Percentiles rank a stretch among this genome's conserved stretches.
Evolutionary conservation across 2,888 invertebrate genomes (phyloP).

Genomic region (Ferdinandea cuprea): DNA sequence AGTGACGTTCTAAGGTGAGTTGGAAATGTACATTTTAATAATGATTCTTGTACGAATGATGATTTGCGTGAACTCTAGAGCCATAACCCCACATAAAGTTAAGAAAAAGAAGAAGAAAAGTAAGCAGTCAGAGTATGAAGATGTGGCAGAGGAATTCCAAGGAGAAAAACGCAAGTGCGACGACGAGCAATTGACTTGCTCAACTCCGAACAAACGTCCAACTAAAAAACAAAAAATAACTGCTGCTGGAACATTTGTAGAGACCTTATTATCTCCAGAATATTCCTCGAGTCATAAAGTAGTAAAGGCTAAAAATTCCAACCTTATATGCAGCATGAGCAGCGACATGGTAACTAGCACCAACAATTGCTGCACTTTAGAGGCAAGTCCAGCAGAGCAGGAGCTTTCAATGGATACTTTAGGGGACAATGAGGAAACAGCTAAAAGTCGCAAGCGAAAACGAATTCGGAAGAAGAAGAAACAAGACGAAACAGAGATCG

Average conservation of each 20-base stretch:
- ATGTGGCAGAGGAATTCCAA: not conserved
- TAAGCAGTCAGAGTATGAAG: not conserved
- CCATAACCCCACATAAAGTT: conserved; percentile 9
- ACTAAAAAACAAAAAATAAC: conserved; percentile 12
- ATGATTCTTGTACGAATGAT: not conserved
- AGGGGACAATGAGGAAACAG: conserved; percentile 20
- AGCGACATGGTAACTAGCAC: conserved; percentile 18
- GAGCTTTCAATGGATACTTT: not conserved
- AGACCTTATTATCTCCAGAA: not conserved
- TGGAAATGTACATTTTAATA: not conserved
- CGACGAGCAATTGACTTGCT: conserved; percentile 14
- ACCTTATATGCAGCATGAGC: not conserved
- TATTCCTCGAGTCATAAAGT: not conserved
- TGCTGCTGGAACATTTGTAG: not conserved
- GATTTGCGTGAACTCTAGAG: not conserved
- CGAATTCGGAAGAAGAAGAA: conserved; percentile 36
- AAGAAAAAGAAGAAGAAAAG: conserved; percentile 22
- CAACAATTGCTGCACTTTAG: not conserved
- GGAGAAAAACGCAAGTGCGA: conserved; percentile 31
- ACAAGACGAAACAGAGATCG: not conserved
- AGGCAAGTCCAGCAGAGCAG: not conserved
- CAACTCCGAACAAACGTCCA: conserved; percentile 37
- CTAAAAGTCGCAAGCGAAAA: conserved; percentile 34
- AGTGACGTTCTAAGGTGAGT: conserved; percentile 74
- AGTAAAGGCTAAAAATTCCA: not conserved